A percentile compares a stretch with the other conserved stretches of the same genome.
These are phyloP conservation scores for Dermatemys mawii DNA, from an alignment of 2,113 vertebrate genomes.

Conservation along the genomic window DNA sequence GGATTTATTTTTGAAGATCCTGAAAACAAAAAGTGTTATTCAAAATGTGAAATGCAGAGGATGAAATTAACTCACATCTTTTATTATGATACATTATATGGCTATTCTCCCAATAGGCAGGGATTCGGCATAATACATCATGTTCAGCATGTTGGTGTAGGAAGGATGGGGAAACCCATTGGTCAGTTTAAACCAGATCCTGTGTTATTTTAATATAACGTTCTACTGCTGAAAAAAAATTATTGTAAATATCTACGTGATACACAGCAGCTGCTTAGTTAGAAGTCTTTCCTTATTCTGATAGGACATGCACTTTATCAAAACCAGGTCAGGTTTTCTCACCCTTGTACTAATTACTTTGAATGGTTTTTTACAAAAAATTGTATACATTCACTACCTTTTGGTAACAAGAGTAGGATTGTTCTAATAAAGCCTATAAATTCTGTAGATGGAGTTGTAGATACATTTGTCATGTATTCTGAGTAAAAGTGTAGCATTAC, in stretches of 20 bases:
- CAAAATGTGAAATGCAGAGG: background rate
- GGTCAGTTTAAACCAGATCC: accelerated
- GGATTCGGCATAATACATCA: accelerated
- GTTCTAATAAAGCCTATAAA: background rate
- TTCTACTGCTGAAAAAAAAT: background rate
- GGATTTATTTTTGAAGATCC: background rate
- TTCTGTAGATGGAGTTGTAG: background rate
- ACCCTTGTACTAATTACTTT: background rate
- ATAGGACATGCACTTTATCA: background rate
- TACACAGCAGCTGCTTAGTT: background rate
- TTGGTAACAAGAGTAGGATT: background rate
- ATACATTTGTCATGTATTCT: background rate
- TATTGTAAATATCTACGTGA: background rate
- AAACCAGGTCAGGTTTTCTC: background rate
- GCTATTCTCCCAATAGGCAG: background rate
- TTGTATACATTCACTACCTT: background rate
- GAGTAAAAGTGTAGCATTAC: background rate
- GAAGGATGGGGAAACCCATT: background rate
- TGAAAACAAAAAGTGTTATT: accelerated
- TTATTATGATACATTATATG: background rate
- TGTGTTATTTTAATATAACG: background rate
- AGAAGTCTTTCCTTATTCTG: background rate
- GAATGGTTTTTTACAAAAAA: background rate
- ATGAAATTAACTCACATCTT: background rate
- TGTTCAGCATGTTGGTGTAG: background rate